Percentiles rank a stretch among this genome's conserved stretches.
Conservation (phyloP, 2,888 invertebrate genomes). For the Papilio gigon region DNA sequence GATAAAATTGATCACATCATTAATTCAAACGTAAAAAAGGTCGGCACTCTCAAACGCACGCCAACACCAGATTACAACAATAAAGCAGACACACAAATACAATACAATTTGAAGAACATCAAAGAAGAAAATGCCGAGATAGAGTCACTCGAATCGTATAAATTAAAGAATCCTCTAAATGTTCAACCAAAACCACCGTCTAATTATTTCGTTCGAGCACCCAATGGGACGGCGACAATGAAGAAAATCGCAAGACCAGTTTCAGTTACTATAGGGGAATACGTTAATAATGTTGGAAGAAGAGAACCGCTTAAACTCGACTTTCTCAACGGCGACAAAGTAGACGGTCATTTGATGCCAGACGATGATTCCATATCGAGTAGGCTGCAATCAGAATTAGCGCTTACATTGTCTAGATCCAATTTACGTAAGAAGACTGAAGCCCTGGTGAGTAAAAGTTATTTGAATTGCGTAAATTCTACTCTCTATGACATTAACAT, state of each 20-base stretch:
- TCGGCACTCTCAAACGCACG: slow-evolving; percentile 65
- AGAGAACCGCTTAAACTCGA: slow-evolving; percentile 88
- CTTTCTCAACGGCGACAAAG: slow-evolving; percentile 82
- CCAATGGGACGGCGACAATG: slow-evolving; percentile 81
- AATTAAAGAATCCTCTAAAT: slow-evolving; percentile 84
- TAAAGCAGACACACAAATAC: slow-evolving; percentile 54
- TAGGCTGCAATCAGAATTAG: slow-evolving; percentile 88
- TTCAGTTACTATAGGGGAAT: slow-evolving; percentile 88
- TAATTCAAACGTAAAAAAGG: slow-evolving; percentile 63
- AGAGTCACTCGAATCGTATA: slow-evolving; percentile 89
- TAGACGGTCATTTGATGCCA: slow-evolving; percentile 63
- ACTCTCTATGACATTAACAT: background rate
- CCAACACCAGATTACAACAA: slow-evolving; percentile 74
- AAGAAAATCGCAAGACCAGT: slow-evolving; percentile 83
- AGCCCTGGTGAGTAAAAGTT: slow-evolving; percentile 77
- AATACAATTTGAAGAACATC: slow-evolving; percentile 56
- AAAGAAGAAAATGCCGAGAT: slow-evolving; percentile 86
- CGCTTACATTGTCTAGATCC: slow-evolving; percentile 88
- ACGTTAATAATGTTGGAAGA: slow-evolving; percentile 80
- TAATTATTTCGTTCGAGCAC: slow-evolving; percentile 85
- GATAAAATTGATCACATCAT: slow-evolving; percentile 57
- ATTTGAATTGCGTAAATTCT: background rate
- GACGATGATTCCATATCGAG: slow-evolving; percentile 83
- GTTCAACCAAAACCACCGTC: slow-evolving; percentile 85
- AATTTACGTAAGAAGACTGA: slow-evolving; percentile 89